Evolutionary conservation across 1,140 invertebrate species (phyloP), one percentile per base, ranked within the genome.

Genomic region (Drosophila jambulina): DNA sequence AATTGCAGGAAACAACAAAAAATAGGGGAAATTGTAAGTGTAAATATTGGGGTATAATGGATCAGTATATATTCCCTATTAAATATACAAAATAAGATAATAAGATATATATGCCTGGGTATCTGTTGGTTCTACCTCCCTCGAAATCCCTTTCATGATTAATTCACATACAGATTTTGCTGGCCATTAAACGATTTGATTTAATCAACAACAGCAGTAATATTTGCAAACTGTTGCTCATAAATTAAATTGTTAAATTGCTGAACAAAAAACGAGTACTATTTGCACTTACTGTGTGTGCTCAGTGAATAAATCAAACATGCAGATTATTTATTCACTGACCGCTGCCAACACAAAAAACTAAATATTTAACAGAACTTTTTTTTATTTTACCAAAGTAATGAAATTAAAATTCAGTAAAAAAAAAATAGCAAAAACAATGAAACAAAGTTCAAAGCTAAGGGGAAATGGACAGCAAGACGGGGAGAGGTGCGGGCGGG

Each of bases 171-270:
- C 15, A 40, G n/a, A 68, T 48, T 69, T 42, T 65, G 59, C 46
- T 78, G 54, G 27, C 46, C 46, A 57, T 46, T 49, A 61, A 78
- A 56, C 75, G 57, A 25, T 49, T 78, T 77, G 29, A 58, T 61
- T 69, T 46, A 62, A 46, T 56, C 43, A 58, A 25, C 46, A 51
- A 19, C 60, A 38, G 40, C 32, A 25, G 45, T 42, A 53, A 65
- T 59, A 59, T 36, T 48, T 36, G 48, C 46, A 57, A 71, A 63
- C 19, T 77, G 62, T 51, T 54, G 63, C n/a, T 75, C 48, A 56
- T 70, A 78, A 78, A 78, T 71, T 59, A 59, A 48, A 61, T 43
- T 45, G 56, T 75, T 70, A 54, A 78, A 54, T 53, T 43, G 9
- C 17, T 42, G 7, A 54, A 59, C 51, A 51, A 25, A 74, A 19